Evolutionary conservation across 2,797 vertebrate genomes (phyloP), one percentile per base, ranked within the genome.

Genomic region (Manis pentadactyla): DNA sequence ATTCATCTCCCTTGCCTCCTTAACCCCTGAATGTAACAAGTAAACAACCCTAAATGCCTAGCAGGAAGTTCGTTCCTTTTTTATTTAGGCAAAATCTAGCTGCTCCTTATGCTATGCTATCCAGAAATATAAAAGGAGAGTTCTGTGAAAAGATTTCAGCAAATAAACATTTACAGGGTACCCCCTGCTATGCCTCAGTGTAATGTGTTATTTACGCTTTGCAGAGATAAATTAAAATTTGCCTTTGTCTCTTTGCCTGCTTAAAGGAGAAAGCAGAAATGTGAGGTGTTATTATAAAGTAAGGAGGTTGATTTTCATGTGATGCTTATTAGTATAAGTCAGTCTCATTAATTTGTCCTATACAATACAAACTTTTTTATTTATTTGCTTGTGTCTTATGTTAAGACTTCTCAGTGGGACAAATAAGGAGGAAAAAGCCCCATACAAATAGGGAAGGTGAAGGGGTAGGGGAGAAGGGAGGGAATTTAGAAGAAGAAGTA

Each of bases 171-270:
- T 92, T 87, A 21, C 31, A 73, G 55, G 63, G 19, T 78, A 29
- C 31, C 6, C 69, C 42, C 55, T 66, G 83, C 84, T 39, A 0
- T 63, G 51, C 49, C 19, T 7, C 46, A 4, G 0, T 83, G 75
- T 61, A 90, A 81, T 57, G 49, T 77, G 25, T 29, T 87, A 91
- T 81, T 92, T 89, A 89, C 63, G 61, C 29, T 96, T 81, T 75
- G 37, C 46, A 63, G 64, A 61, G 53, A 87, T 53, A 84, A 37
- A 42, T 49, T 51, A 42, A 84, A 87, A 93, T 86, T 66, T 95
- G 29, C 34, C 64, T 93, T 92, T 87, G 84, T 93, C 37, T 77
- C 18, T 21, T 95, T 49, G 5, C 29, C 61, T 90, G 59, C 86
- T 89, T 87, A 49, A 71, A 95, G 82, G 42, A 42, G 59, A 39